Conservation (phyloP, 2,888 invertebrate genomes). For the Actias luna region DNA sequence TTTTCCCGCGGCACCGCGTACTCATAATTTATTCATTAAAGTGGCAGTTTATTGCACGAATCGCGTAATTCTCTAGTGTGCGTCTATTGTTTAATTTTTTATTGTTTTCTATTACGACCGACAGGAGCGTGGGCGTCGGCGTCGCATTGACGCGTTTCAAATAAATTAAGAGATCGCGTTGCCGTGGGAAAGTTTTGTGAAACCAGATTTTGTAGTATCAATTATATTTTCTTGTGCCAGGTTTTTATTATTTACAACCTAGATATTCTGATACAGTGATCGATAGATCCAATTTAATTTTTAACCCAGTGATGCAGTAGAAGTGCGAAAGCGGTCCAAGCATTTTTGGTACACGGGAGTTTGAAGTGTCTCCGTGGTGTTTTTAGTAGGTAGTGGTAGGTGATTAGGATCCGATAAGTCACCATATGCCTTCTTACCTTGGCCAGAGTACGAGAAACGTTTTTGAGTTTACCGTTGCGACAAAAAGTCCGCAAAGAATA, state of each 20-base stretch:
- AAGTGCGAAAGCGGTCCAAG: no score
- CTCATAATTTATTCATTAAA: constrained; percentile 78
- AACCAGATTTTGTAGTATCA: constrained; percentile 23
- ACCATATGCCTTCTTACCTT: no score
- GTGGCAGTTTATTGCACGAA: constrained; percentile 60
- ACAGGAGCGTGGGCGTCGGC: constrained; percentile 42
- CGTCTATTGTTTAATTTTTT: constrained; percentile 58
- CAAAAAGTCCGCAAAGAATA: no score
- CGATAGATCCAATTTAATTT: neutral
- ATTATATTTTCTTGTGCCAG: neutral
- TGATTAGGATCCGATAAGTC: no score
- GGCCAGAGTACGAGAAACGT: no score
- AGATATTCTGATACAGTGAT: neutral
- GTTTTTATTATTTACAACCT: neutral
- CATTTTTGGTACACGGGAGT: no score
- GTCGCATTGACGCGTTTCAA: constrained; percentile 35
- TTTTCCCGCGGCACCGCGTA: constrained; percentile 66
- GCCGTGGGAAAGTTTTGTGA: constrained; percentile 48
- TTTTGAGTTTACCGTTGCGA: no score
- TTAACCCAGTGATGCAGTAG: no score
- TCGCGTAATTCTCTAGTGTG: constrained; percentile 65
- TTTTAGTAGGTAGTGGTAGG: no score
- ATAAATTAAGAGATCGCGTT: constrained; percentile 57
- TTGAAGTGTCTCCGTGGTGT: no score
- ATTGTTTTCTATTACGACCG: constrained; percentile 41